Base-by-base conservation (phyloP, 2,888 invertebrate genomes). In the Parascotia fuliginaria region DNA sequence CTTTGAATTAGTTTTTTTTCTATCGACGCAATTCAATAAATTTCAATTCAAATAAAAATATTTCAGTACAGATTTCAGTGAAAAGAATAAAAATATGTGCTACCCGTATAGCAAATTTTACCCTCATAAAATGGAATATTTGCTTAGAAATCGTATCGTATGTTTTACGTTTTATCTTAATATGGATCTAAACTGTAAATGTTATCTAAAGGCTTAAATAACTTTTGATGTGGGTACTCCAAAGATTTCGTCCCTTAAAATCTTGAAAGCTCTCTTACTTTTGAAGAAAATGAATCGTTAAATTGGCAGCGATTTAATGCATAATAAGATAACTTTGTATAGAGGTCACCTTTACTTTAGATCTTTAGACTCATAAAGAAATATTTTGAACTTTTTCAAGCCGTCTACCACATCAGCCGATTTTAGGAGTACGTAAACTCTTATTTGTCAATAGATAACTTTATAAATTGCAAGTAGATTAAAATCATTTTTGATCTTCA, bases 221-320 rank as follows among this genome's bases (percentile, higher is more conserved):
- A 42, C 11, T 16, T 32, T 28, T 34, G 27, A 24, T 24, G 24
- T 24, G 7, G 3, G 32, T 28, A 36, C 9, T 37, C 37, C 28
- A 27, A 45, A 48, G 14, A 31, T 42, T 28, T 34, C 14, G 16
- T 40, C 12, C 9, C 13, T 37, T 44, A 44, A 37, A 46, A 43
- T 55, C 19, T 47, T 14, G 28, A 38, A 37, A 27, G 29, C 28
- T 56, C 27, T 61, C 29, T 34, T 52, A 31, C 37, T 60, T 52
- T 60, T 44, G 9, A 27, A 43, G 33, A 55, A 60, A 60, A 60
- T 46, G 37, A 45, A 55, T 60, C 42, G 44, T 47, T 19, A 53
- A 62, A 62, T 53, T 61, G 48, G 42, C 29, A 43, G 36, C 45
- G 42, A 41, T 53, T 61, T 60, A 60, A 32, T 14, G 32, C 32